phyloP scores from a whole-genome alignment of 2,797 vertebrate genomes.

The Lithobates pipiens region DNA sequence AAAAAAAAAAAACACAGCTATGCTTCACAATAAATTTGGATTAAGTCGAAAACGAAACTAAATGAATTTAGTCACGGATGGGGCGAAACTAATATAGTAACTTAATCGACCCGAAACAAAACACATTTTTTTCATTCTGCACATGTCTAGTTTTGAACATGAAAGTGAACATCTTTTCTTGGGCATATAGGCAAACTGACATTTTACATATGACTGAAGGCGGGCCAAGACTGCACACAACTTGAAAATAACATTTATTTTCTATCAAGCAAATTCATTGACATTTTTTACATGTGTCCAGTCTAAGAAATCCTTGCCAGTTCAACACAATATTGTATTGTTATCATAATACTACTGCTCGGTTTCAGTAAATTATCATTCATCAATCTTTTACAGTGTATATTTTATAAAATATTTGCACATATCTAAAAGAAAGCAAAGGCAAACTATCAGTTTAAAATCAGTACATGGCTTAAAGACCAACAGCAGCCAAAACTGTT shows the following conservation, averaged over 20 bases:
- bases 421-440: constrained; percentile 32
- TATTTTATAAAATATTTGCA: constrained; percentile 42
- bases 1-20: too few relatives aligned
- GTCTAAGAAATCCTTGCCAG: neutral
- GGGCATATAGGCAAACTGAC: too few relatives aligned
- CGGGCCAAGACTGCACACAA: neutral
- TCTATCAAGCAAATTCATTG: neutral
- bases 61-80: too few relatives aligned
- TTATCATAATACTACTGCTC: constrained; percentile 46
- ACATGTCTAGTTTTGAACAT: too few relatives aligned
- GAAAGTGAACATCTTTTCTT: too few relatives aligned
- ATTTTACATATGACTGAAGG: neutral
- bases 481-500: neutral
- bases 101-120: too few relatives aligned
- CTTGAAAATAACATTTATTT: constrained; percentile 18
- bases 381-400: constrained; percentile 40
- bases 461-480: neutral
- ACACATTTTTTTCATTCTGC: too few relatives aligned
- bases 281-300: neutral
- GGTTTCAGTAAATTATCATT: constrained; percentile 44
- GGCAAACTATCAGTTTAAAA: neutral
- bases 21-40: too few relatives aligned
- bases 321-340: constrained; percentile 48
- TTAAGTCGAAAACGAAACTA: too few relatives aligned
- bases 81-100: too few relatives aligned